These are phyloP conservation scores for Heliconius hortense DNA, from an alignment of 2,888 invertebrate genomes.

Conservation along the genomic window DNA sequence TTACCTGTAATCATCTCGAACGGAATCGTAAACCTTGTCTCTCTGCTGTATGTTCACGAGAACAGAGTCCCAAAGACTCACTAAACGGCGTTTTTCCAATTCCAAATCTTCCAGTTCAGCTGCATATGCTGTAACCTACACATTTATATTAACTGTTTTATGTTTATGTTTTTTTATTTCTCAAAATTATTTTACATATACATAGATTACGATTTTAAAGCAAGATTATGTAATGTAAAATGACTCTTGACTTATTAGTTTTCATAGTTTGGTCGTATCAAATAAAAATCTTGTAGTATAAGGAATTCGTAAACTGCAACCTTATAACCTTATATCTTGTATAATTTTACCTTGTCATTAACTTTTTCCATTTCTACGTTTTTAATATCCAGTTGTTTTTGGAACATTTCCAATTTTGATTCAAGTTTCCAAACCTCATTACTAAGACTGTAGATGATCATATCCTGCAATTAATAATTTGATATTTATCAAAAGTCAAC, in stretches of 20 bases:
- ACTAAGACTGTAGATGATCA: constrained; percentile 85
- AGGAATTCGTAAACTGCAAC: too few species aligned
- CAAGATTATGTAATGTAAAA: too few species aligned
- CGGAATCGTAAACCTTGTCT: constrained; percentile 84
- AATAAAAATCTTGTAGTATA: too few species aligned
- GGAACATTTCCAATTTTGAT: constrained; percentile 83
- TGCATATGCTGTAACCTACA: constrained; percentile 85
- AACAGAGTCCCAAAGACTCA: constrained; percentile 89
- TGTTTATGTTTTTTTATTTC: too few species aligned
- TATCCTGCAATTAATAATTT: constrained; percentile 71
- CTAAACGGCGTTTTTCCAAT: constrained; percentile 85
- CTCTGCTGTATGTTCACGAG: constrained; percentile 86
- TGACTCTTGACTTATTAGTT: too few species aligned
- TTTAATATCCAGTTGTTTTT: constrained; percentile 85
- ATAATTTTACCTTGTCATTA: constrained; percentile 64
- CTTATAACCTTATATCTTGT: too few species aligned
- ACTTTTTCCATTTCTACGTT: constrained; percentile 82
- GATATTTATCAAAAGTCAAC: background rate
- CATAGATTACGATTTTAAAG: too few species aligned
- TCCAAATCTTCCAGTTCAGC: constrained; percentile 87
- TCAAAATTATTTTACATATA: too few species aligned
- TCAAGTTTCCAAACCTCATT: constrained; percentile 87
- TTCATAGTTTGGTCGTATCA: too few species aligned
- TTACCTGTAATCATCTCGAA: constrained; percentile 81
- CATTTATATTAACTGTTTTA: background rate